These are phyloP conservation scores for Chymomyza procnemis DNA, from an alignment of 2,888 invertebrate species.

Conservation along the genomic window DNA sequence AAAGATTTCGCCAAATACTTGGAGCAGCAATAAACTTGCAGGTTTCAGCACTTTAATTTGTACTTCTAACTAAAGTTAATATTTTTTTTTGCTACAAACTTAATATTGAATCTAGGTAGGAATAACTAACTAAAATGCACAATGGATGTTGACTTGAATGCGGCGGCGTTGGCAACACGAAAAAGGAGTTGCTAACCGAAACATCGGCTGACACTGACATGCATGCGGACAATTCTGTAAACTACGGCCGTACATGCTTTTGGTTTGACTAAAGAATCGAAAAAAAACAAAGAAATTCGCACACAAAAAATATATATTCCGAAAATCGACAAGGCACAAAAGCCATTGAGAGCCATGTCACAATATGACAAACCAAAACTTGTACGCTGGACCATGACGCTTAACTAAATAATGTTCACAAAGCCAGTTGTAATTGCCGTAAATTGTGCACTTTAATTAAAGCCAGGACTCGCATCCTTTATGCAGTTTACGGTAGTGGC, in stretches of 20 bases:
- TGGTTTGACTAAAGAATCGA: neutral
- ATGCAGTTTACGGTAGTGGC: neutral
- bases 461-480: neutral
- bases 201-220: neutral
- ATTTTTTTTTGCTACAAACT: no score
- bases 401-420: neutral
- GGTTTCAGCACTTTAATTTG: neutral
- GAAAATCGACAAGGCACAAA: neutral
- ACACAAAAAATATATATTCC: neutral
- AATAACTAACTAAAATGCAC: neutral
- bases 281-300: no score
- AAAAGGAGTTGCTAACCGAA: constrained; percentile 1
- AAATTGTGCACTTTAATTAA: neutral
- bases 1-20: neutral
- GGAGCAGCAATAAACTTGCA: neutral
- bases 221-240: neutral
- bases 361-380: neutral
- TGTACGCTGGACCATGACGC: neutral
- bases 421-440: neutral
- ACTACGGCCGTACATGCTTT: neutral
- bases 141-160: neutral
- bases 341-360: neutral
- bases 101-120: neutral
- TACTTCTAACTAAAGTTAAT: no score
- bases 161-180: neutral